Evolutionary conservation across 2,888 invertebrate species (phyloP).

Genomic region (Ophioninae sp.): DNA sequence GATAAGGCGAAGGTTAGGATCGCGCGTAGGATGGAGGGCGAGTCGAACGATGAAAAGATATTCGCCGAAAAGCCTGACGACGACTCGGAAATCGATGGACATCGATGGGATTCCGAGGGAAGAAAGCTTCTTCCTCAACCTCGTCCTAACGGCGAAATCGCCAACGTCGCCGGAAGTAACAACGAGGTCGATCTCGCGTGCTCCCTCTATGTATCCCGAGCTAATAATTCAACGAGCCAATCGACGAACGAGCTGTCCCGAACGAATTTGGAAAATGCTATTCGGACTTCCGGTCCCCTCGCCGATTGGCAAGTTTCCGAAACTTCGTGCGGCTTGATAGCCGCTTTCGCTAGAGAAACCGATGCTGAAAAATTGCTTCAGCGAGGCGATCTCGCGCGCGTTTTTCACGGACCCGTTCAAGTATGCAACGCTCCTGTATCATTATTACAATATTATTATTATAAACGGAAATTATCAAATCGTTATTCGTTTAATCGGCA

Average conservation of each 20-base stretch:
- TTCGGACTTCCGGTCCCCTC: constrained; percentile 70
- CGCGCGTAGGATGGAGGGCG: constrained; percentile 69
- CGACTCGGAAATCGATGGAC: constrained; percentile 2
- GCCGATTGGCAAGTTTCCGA: constrained; percentile 76
- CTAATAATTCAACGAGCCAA: constrained; percentile 64
- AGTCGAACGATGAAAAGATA: constrained; percentile 33
- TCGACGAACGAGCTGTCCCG: constrained; percentile 66
- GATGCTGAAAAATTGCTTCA: constrained; percentile 80
- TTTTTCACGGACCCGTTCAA: constrained; percentile 81
- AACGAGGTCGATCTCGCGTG: constrained; percentile 69
- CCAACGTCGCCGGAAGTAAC: not conserved
- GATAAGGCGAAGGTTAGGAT: constrained; percentile 45
- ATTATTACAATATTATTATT: too few species aligned
- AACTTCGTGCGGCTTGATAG: constrained; percentile 80
- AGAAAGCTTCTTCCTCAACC: constrained; percentile 4
- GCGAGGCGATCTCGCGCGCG: constrained; percentile 78
- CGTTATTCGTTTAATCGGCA: not conserved
- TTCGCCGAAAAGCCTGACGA: constrained; percentile 22
- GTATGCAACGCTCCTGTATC: constrained; percentile 64
- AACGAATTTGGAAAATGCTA: constrained; percentile 73
- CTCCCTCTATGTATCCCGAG: constrained; percentile 76
- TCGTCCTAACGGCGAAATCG: constrained; percentile 2
- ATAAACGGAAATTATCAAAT: not conserved
- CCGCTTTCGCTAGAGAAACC: constrained; percentile 78
- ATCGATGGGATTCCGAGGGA: constrained; percentile 5